Conservation (phyloP, 2,888 invertebrate genomes). For the Ametastegia equiseti region DNA sequence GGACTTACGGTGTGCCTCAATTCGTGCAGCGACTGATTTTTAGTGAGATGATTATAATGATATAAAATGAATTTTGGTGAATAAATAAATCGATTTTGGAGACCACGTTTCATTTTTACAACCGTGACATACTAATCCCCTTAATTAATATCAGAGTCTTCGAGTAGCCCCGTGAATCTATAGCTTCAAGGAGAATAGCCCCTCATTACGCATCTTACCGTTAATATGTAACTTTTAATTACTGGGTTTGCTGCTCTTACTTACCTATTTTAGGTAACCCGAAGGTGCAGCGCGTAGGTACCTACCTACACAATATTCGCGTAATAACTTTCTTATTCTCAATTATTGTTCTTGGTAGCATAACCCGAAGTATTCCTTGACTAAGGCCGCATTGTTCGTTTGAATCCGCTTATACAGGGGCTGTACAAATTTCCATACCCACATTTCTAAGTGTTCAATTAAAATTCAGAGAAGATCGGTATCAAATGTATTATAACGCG, state of each 20-base stretch:
- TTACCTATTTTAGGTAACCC: not conserved
- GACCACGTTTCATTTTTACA: too few species aligned
- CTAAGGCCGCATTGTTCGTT: not conserved
- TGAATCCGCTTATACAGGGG: not conserved
- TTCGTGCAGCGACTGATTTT: too few species aligned
- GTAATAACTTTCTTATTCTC: conserved; percentile 31
- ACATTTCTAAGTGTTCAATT: conserved; percentile 21
- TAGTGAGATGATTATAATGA: too few species aligned
- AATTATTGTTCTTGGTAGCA: conserved; percentile 16
- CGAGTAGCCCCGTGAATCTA: too few species aligned
- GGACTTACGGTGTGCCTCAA: too few species aligned
- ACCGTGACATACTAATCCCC: too few species aligned
- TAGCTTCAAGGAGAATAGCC: too few species aligned
- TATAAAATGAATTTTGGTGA: too few species aligned
- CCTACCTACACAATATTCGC: not conserved
- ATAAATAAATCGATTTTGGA: too few species aligned
- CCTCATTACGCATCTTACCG: too few species aligned
- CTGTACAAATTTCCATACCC: not conserved
- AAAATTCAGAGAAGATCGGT: not conserved
- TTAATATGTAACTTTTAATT: conserved; percentile 14
- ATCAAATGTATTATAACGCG: not conserved
- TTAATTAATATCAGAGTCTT: too few species aligned
- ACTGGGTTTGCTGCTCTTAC: not conserved
- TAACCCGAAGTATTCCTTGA: not conserved
- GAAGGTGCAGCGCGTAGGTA: too few species aligned